A percentile compares a stretch with the other conserved stretches of the same genome.
Conservation (phyloP, 1,140 invertebrate species). For the Drosophila ercepeae region DNA sequence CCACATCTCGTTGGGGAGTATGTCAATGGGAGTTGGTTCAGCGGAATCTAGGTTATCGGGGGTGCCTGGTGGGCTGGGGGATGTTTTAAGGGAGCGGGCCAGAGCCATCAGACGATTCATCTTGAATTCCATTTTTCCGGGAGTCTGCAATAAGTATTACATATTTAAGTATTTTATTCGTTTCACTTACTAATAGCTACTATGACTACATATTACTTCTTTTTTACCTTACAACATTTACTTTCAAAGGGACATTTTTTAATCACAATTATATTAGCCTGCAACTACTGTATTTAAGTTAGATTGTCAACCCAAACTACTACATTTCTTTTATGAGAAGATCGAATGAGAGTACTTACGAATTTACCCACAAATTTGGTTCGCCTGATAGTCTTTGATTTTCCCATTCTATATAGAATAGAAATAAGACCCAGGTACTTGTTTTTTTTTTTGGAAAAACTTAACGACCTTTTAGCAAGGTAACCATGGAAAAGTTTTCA, state of each 20-base stretch:
- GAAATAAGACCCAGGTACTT: not conserved
- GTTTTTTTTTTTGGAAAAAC: not conserved
- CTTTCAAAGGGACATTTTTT: not conserved
- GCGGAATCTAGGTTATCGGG: not conserved
- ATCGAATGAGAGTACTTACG: not conserved
- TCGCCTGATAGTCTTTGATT: not conserved
- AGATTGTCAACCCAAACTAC: not conserved
- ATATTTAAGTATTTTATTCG: not conserved
- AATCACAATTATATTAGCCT: not conserved
- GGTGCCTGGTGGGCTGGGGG: conserved; percentile 4
- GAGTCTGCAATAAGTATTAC: conserved; percentile 5
- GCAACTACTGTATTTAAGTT: not conserved
- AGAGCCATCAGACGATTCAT: conserved; percentile 20
- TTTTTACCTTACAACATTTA: not conserved
- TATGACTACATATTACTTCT: no score
- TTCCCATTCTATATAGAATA: not conserved
- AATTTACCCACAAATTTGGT: not conserved
- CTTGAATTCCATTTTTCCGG: conserved; percentile 19
- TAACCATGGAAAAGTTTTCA: conserved; percentile 4
- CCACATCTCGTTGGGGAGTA: conserved; percentile 68
- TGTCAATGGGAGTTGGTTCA: conserved; percentile 36
- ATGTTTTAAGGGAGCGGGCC: conserved; percentile 7
- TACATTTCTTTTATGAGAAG: not conserved
- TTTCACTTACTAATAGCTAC: no score
- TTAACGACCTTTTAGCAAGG: not conserved